phyloP scores from a whole-genome alignment of 30 jellyfish, hydroid and myxozoan species.

The Aurelia coerulea region DNA sequence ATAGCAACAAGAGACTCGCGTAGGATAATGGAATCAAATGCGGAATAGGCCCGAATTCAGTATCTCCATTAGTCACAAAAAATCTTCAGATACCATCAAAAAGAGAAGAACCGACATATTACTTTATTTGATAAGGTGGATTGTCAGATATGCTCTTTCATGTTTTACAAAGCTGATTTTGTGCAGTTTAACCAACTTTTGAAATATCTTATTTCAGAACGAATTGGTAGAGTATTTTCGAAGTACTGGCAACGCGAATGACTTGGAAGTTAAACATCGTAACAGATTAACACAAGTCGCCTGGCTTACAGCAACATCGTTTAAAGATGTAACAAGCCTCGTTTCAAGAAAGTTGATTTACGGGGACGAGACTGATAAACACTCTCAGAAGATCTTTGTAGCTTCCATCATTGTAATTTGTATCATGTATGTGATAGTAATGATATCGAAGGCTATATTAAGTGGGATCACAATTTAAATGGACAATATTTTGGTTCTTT shows the following conservation, averaged over 20 bases:
- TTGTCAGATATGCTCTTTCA: no score
- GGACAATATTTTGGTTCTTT: no score
- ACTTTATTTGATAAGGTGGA: no score
- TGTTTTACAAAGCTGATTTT: no score
- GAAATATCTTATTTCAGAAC: background rate
- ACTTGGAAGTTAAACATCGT: background rate
- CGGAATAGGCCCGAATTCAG: no score
- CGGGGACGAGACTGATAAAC: background rate
- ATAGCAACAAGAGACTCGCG: no score
- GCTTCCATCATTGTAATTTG: background rate
- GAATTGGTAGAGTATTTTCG: constrained; percentile 1
- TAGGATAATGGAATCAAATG: no score
- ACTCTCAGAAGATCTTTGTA: background rate
- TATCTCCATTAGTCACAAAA: no score
- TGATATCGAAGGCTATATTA: background rate
- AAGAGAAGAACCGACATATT: no score
- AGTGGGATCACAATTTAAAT: background rate
- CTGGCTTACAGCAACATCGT: background rate
- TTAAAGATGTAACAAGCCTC: background rate
- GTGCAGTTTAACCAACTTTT: no score
- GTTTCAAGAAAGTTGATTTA: background rate
- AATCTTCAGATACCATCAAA: no score
- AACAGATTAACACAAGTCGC: background rate
- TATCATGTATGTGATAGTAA: background rate
- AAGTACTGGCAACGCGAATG: background rate